Base-by-base conservation (phyloP, 2,888 invertebrate genomes). In the Embidobia sp. region DNA sequence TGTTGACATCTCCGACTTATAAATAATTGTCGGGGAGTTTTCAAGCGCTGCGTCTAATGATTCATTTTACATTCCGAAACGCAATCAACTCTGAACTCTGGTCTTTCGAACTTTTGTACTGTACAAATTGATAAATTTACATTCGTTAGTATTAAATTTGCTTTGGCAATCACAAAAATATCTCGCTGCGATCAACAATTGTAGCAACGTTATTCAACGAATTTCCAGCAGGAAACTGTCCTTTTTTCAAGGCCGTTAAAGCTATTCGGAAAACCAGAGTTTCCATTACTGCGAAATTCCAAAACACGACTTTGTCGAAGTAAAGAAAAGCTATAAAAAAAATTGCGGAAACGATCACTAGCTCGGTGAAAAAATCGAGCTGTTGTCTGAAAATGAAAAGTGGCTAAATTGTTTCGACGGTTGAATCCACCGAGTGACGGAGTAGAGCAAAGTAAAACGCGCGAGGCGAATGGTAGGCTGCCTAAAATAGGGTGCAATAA, bases 401-500 rank as follows among this genome's bases (percentile, higher is more conserved):
- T 53, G 57, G 29, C 70, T 64, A 72, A 70, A 42, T 69, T 55
- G 55, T 67, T 67, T 67, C 40, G 51, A 19, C 55, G 33, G 29
- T 27, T 22, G 74, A 53, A 74, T 57, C 74, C 42, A 70, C 70
- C 63, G 55, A 69, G 59, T 64, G 66, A 53, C 59, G 59, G 53
- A 64, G 67, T 57, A 46, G 73, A 69, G 66, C 35, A 80, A 82
- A 81, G 83, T 83, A 81, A 82, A 83, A 83, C 81, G 53, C 33
- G 64, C 48, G 53, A 63, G 44, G 53, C 57, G 83, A 77, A 80
- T 82, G 81, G 79, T 80, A 82, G 85, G 81, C 75, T 79, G 83
- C 84, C 87, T 85, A 87, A 88, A 88, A 88, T 87, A 87, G 87
- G 85, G 86, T 81, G 85, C 86, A 85, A 88, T 88, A 88, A 88